Conservation (phyloP, 2,113 vertebrate species). For the Genyomyrus donnyi region DNA sequence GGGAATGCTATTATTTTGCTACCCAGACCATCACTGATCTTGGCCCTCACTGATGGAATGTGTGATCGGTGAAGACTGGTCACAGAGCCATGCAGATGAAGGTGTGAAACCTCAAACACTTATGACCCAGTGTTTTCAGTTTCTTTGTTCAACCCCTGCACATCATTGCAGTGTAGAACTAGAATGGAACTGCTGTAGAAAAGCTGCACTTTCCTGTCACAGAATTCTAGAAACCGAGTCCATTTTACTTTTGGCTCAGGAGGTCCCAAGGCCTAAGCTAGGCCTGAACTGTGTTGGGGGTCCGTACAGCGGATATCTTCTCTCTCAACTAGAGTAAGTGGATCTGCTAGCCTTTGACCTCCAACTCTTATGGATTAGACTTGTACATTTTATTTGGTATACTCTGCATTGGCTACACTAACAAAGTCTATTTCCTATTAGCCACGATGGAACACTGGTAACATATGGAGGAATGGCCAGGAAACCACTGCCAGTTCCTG, state of each 20-base stretch:
- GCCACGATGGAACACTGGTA: slow-evolving; percentile 34
- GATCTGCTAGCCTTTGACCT: neutral
- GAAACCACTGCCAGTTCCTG: slow-evolving; percentile 36
- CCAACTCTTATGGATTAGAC: neutral
- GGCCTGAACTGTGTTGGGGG: slow-evolving; percentile 33
- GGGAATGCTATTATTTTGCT: neutral
- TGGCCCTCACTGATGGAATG: neutral
- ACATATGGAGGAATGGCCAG: slow-evolving; percentile 42
- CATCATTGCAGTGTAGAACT: neutral
- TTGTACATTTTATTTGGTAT: neutral
- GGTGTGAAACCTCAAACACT: neutral
- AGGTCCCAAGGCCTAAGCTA: slow-evolving; percentile 37
- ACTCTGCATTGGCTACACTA: neutral
- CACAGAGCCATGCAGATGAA: neutral
- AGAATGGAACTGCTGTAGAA: neutral
- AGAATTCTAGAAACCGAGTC: neutral
- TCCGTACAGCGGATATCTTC: neutral
- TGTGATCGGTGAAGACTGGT: neutral
- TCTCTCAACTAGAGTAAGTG: slow-evolving; percentile 31
- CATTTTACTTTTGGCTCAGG: slow-evolving; percentile 37
- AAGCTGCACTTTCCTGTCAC: neutral
- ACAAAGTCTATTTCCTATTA: neutral
- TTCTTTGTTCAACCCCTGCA: neutral
- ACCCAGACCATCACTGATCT: neutral
- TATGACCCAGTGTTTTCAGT: neutral